A percentile compares a stretch with the other conserved stretches of the same genome.
phyloP scores from a whole-genome alignment of 2,113 vertebrate genomes.

The Aegotheles bennettii region DNA sequence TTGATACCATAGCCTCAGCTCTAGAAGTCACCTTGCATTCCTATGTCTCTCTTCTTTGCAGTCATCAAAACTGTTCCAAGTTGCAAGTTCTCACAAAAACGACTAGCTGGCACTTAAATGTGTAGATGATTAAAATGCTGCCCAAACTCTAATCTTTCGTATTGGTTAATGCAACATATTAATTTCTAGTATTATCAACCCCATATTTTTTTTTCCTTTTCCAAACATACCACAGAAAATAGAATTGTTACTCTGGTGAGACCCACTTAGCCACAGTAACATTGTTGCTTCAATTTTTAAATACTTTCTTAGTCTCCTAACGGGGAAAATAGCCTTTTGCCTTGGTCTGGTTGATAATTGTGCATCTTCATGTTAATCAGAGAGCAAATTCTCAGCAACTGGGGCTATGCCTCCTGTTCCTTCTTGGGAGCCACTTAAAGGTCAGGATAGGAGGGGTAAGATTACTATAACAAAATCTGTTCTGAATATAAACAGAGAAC shows the following conservation, averaged over 20 bases:
- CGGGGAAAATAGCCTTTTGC: not conserved
- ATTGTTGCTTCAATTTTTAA: not conserved
- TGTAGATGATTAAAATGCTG: not conserved
- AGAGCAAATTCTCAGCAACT: not conserved
- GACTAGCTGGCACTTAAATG: not conserved
- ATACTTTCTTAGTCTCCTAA: not conserved
- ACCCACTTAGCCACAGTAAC: not conserved
- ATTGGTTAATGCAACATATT: not conserved
- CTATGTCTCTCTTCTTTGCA: not conserved
- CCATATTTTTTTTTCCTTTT: not conserved
- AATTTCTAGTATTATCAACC: not conserved
- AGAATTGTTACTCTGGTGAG: not conserved
- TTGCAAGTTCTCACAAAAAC: not conserved
- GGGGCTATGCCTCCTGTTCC: not conserved
- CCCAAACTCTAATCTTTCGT: not conserved
- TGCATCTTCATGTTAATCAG: not conserved
- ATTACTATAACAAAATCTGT: not conserved
- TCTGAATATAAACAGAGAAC: not conserved
- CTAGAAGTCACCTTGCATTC: not conserved
- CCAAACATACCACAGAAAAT: not conserved
- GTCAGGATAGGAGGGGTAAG: not conserved
- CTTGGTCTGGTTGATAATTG: not conserved
- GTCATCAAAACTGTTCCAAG: not conserved
- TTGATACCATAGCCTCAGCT: not conserved
- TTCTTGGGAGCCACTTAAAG: not conserved